A percentile compares a stretch with the other conserved stretches of the same genome.
Evolutionary conservation across 1,140 invertebrate genomes (phyloP).

Genomic region (Elymnias hypermnestra): DNA sequence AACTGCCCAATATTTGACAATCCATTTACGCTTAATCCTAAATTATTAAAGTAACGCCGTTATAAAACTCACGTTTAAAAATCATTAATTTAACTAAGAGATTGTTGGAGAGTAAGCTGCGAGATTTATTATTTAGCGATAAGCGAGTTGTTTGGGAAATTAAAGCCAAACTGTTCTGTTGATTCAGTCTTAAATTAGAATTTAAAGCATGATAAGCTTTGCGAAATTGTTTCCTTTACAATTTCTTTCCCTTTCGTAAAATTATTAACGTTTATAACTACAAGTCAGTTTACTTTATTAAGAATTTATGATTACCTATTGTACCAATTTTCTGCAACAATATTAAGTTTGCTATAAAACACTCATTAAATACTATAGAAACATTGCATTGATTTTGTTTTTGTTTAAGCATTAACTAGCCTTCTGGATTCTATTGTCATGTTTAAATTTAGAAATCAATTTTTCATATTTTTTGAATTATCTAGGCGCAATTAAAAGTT

Average conservation of each 20-base stretch:
- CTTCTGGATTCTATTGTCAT: no score
- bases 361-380: no score
- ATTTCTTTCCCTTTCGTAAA: background rate
- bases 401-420: no score
- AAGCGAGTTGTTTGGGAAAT: constrained; percentile 25
- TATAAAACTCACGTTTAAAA: background rate
- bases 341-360: no score
- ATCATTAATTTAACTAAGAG: constrained; percentile 32
- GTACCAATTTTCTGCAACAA: no score
- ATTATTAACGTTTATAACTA: no score
- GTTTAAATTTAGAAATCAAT: no score
- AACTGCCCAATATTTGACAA: background rate
- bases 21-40: background rate
- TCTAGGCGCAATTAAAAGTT: no score
- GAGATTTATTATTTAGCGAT: constrained; percentile 28
- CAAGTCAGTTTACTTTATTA: no score
- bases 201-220: background rate
- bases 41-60: background rate
- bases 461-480: no score
- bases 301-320: no score
- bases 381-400: no score
- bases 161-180: constrained; percentile 20
- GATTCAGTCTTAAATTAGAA: constrained; percentile 2
- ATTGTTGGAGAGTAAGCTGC: constrained; percentile 26
- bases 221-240: background rate